These are phyloP conservation scores for Charaxes varanes DNA, from an alignment of 1,140 invertebrate species.

Conservation along the genomic window DNA sequence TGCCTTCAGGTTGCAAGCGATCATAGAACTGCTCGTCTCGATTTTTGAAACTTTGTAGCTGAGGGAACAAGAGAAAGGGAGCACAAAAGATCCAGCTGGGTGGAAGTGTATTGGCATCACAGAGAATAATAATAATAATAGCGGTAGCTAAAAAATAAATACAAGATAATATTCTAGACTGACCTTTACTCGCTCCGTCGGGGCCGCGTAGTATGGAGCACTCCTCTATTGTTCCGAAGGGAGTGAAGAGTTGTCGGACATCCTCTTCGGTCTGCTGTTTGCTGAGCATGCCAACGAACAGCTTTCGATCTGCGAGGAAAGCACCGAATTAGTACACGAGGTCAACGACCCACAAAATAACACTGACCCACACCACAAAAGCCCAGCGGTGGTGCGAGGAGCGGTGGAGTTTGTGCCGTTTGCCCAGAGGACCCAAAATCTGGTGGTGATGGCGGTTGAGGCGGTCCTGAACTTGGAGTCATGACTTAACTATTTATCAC, in stretches of 20 bases:
- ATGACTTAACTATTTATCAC: too few relatives aligned
- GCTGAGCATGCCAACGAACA: conserved; percentile 99
- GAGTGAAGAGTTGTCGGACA: conserved; percentile 96
- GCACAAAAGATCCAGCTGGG: too few relatives aligned
- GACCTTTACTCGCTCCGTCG: conserved; percentile 97
- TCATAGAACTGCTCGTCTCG: too few relatives aligned
- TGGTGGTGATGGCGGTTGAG: conserved; percentile 32
- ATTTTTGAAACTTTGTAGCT: too few relatives aligned
- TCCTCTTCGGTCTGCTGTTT: conserved; percentile 99
- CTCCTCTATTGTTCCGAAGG: conserved; percentile 98
- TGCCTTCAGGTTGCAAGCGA: too few relatives aligned
- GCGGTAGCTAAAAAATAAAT: too few relatives aligned
- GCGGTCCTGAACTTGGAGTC: conserved; percentile 14
- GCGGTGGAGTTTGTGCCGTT: conserved; percentile 50
- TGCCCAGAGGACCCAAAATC: conserved; percentile 19
- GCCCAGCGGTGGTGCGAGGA: conserved; percentile 62
- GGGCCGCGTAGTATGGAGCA: conserved; percentile 98
- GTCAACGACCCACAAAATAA: conserved; percentile 12
- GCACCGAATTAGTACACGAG: conserved; percentile 10
- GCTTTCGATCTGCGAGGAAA: conserved; percentile 90
- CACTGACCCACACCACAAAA: conserved; percentile 58
- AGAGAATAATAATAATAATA: too few relatives aligned
- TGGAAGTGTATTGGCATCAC: too few relatives aligned
- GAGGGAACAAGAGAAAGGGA: too few relatives aligned
- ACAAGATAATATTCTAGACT: conserved; percentile 4